Base-by-base conservation (phyloP, 2,113 vertebrate species). In the Ageneiosus marmoratus region DNA sequence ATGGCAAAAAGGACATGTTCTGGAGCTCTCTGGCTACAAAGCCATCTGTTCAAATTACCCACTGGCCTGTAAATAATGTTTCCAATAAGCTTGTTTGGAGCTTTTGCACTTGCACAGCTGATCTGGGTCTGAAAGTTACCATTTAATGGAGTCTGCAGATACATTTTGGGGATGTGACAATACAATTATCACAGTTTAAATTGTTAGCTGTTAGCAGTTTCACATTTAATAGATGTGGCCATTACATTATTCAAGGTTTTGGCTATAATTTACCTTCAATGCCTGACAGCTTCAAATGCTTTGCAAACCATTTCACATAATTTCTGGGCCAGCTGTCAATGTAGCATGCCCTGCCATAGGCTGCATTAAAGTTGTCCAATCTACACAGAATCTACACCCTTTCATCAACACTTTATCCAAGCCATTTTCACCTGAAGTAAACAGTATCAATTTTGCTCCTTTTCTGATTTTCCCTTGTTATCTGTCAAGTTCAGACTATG, bases 41-140 rank as follows among this genome's bases (percentile, higher is more conserved):
- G 77, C 85, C 91, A 90, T 88, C 90, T 90, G 89, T 87, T 90
- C 5, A 50, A 51, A 56, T 77, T 86, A 84, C 69, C 37, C 55
- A 62, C 77, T 51, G 88, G 86, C 58, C 83, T 89, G 80, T 90
- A 90, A 91, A 92, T 86, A 87, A 84, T 73, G 77, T 62, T 58
- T 74, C 60, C 79, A 67, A 88, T 58, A 77, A 62, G 32, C 46
- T 77, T 32, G 50, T 67, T 41, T 44, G 27, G 48, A 76, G 32
- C 24, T 80, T 73, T 65, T 79, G 32, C 48, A 53, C 18, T 32
- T 34, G 5, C 65, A 20, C 69, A 56, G 65, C 44, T 37, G 37
- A 82, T 72, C 32, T 67, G 29, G 6, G 22, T 75, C 10, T 32
- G 48, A 67, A 46, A 41, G 27, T 67, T 70, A 69, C 12, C 46